phyloP scores from a whole-genome alignment of 2,888 invertebrate species.

The Amphipoea lucens region DNA sequence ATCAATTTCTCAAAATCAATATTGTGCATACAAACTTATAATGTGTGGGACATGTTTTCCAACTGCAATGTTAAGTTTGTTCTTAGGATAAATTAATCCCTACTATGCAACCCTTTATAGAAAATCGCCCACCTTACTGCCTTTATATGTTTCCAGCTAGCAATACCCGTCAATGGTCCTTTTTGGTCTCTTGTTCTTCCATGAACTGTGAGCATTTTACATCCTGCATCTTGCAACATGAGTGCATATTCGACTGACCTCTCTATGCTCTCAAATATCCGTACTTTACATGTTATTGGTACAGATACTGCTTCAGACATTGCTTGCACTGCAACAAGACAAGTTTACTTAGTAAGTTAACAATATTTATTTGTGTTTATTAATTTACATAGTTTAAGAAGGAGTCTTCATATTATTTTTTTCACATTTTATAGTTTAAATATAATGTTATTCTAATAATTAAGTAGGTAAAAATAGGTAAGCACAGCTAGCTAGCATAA shows the following conservation, averaged over 20 bases:
- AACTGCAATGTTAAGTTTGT: not conserved
- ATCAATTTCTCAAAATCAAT: not conserved
- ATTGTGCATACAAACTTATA: not conserved
- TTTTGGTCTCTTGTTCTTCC: constrained; percentile 98
- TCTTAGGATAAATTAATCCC: not conserved
- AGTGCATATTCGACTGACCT: constrained; percentile 97
- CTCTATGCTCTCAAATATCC: constrained; percentile 95
- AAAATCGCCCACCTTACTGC: constrained; percentile 93
- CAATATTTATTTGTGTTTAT: not conserved
- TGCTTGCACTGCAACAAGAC: constrained; percentile 91
- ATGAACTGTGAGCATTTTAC: constrained; percentile 97
- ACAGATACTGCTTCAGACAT: constrained; percentile 93
- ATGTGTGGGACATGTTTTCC: not conserved
- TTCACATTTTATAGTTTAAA: not conserved
- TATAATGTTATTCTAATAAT: constrained; percentile 1
- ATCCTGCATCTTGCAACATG: constrained; percentile 98
- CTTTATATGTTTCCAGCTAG: constrained; percentile 97
- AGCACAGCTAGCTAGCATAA: not conserved
- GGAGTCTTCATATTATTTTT: not conserved
- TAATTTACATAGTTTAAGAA: not conserved
- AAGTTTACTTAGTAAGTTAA: constrained; percentile 3
- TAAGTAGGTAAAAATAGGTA: not conserved
- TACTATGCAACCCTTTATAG: not conserved
- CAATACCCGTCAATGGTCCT: constrained; percentile 98
- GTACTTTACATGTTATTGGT: constrained; percentile 99